Base-by-base conservation (phyloP, 2,888 invertebrate species). In the Thumatha senex region DNA sequence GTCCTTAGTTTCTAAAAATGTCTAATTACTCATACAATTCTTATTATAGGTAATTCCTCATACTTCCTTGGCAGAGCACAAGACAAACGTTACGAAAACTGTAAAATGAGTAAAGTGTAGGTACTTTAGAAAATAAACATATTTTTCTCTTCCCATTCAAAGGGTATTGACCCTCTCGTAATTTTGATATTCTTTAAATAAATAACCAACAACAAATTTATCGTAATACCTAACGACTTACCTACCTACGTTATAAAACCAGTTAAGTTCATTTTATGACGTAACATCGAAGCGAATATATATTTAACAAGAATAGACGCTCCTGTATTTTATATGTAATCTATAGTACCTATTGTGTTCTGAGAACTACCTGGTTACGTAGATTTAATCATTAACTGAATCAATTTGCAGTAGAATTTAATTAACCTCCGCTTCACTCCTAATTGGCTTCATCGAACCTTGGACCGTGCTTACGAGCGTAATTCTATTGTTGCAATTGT, bases 361-460 rank as follows among this genome's bases (percentile, higher is more conserved):
- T 40, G 30, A 40, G 39, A 40, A 34, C 13, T 50, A 60, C 47
- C 51, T 51, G 46, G 46, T 46, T 54, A 54, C 34, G 35, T 51
- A 44, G 50, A 47, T 55, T 50, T 33, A 63, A 67, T 60, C 18
- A 54, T 47, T 49, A 51, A 51, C 41, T 13, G 9, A 54, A 54
- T 62, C 45, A 66, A 66, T 63, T 63, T 54, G 46, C 48, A 11
- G 41, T 30, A 41, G 41, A 54, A 52, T 52, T 67, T 46, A 60
- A 70, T 66, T 57, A 60, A 57, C 60, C 60, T 67, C 67, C 52
- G 34, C 10, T 52, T 36, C 48, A 46, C 52, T 67, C 64, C 70
- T 60, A 63, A 63, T 55, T 56, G 46, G 55, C 8, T 47, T 50
- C 48, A 40, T 39, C 46, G 51, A 36, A 63, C 60, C 67, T 67